Percentiles rank a stretch among this genome's conserved stretches.
phyloP scores from a whole-genome alignment of 2,888 invertebrate species.

The Melanargia galathea region DNA sequence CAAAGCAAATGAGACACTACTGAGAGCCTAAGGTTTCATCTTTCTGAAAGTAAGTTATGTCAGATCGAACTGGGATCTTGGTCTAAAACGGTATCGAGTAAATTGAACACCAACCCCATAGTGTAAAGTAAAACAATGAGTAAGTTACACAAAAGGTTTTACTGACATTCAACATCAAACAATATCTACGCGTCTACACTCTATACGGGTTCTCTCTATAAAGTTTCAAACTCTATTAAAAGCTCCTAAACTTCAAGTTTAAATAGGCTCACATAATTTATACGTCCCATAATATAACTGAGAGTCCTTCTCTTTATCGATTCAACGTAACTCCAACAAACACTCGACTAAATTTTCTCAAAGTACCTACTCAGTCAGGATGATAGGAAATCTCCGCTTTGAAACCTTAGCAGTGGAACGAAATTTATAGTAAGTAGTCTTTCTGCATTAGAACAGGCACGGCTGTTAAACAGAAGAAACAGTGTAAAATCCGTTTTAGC shows the following conservation, averaged over 20 bases:
- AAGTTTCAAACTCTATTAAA: conserved; percentile 29
- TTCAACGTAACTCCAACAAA: not conserved
- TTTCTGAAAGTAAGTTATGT: too few species aligned
- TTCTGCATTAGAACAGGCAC: too few species aligned
- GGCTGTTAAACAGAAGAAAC: too few species aligned
- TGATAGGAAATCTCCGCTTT: too few species aligned
- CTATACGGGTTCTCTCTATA: conserved; percentile 25
- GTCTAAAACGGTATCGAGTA: not conserved
- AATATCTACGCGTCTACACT: conserved; percentile 22
- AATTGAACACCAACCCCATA: not conserved
- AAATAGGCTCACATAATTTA: conserved; percentile 16
- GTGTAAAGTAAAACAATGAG: conserved; percentile 19
- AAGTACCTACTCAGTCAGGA: not conserved
- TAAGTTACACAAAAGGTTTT: conserved; percentile 24
- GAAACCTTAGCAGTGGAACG: too few species aligned
- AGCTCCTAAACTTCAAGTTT: conserved; percentile 19
- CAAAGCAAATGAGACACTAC: too few species aligned
- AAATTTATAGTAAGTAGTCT: too few species aligned
- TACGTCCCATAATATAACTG: not conserved
- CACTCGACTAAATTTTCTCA: not conserved
- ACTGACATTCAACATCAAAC: conserved; percentile 24
- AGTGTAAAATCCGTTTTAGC: too few species aligned
- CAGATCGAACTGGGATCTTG: too few species aligned
- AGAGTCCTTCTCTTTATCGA: not conserved
- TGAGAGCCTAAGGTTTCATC: too few species aligned